Base-by-base conservation (phyloP, 1,140 invertebrate species). In the Halyomorpha halys region DNA sequence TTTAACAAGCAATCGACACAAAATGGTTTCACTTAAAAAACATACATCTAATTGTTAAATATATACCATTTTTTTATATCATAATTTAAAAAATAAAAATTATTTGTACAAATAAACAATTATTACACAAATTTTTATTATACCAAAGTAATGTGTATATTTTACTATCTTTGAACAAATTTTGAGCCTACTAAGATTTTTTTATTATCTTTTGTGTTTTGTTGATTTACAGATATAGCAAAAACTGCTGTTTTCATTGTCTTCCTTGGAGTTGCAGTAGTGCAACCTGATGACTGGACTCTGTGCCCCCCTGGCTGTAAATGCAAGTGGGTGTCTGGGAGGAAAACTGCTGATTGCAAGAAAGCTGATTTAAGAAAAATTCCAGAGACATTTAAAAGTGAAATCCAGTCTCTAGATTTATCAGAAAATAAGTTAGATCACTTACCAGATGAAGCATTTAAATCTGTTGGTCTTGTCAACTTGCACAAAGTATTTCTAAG, bases 311-410 rank as follows among this genome's bases (percentile, higher is more conserved):
- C 76, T 27, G 77, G 75, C 30, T 90, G 89, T 75, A 84, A 85
- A 69, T 90, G 88, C 70, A 82, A 83, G 62, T 91, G 88, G 87
- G 80, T 82, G 5, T 85, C 83, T 51, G 89, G 90, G 1, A 90
- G 86, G 72, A 89, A 86, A 72, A 85, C 83, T 19, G 90, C 89
- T 0, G 87, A 91, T 65, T 94, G 91, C 71, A 81, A 80, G 23
- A 74, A 79, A n/a, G 77, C 78, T 54, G 75, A 81, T 19, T 76
- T 86, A 6, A 78, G 80, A 64, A 74, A 82, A 63, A 83, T 94
- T 60, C 90, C 90, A 0, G 75, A 75, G 23, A 78, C 81, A 19
- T 74, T 92, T 13, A 89, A 85, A 67, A 73, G 79, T 4, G 86
- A 89, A 70, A 83, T 91, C 59, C 87, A 89, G 72, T 81, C 80